Evolutionary conservation across 2,797 vertebrate species (phyloP), one percentile per base, ranked within the genome.

Genomic region (Argya squamiceps): DNA sequence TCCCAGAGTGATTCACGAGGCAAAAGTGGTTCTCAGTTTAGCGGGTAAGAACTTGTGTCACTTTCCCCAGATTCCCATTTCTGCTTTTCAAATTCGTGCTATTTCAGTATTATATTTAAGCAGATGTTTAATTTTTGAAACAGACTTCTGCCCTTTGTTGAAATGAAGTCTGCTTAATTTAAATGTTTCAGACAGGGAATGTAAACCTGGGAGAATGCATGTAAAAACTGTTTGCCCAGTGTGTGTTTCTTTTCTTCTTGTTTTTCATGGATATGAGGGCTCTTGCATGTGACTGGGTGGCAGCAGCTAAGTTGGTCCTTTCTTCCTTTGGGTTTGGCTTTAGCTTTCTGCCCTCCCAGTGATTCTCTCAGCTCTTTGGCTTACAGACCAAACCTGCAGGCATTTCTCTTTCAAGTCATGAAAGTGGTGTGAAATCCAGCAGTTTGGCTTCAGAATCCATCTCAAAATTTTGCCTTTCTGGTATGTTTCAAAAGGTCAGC

Each of bases 1-100:
- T 23, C 87, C 77, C 9, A 37, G 0, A 59, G 7, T 65, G 41
- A 64, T 95, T 92, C 9, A 93, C n/a, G 41, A 65, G 15, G 39
- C 59, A 14, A 8, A 20, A 39, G 94, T 97, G 52, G 82, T 15
- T 4, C 93, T 98, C 75, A 93, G 68, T 5, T 97, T 98, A 88
- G 98, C 98, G 94, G 98, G 98, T 98, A 88, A 97, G 97, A 50
- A 41, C 1, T 11, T 24, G 2, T 43, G 26, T 19, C 22, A 12
- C n/a, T 78, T 62, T 84, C 10, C 43, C 50, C 41, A 65, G 15
- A 68, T 69, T 83, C 60, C 79, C 5, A 20, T 74, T 74, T 43
- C 11, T 18, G 7, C 65, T 94, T 88, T 92, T 88, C 55, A 62
- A 55, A 62, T 75, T 14, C 0, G 0, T n/a, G 22, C 50, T 29